A percentile compares a stretch with the other conserved stretches of the same genome.
phyloP scores from a whole-genome alignment of 2,113 vertebrate genomes.

The Cyphomyrus plagiostoma region DNA sequence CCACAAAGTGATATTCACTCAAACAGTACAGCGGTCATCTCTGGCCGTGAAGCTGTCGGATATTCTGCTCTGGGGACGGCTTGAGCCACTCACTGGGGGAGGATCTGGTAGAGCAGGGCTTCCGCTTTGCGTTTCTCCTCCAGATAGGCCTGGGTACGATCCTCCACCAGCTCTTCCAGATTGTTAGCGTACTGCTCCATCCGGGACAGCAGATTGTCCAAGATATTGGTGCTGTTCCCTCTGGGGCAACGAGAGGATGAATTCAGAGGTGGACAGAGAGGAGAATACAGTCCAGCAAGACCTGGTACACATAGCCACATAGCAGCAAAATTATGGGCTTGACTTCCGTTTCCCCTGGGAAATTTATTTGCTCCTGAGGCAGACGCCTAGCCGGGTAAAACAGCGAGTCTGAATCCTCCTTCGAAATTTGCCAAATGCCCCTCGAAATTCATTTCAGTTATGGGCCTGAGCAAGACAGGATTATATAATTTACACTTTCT shows the following conservation, averaged over 20 bases:
- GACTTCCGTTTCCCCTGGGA: background rate
- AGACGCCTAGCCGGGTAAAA: background rate
- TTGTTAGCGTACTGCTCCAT: constrained; percentile 98
- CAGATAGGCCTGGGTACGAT: constrained; percentile 85
- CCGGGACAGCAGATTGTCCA: constrained; percentile 84
- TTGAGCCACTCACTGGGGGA: constrained; percentile 77
- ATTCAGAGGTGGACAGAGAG: background rate
- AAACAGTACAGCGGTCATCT: background rate
- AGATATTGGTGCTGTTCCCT: constrained; percentile 81
- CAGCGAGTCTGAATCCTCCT: background rate
- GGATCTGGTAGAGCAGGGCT: constrained; percentile 88
- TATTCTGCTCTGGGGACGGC: background rate
- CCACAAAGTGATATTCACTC: background rate
- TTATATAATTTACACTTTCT: background rate
- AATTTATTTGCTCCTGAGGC: background rate
- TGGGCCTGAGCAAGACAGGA: background rate
- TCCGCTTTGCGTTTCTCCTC: constrained; percentile 92
- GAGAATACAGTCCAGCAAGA: background rate
- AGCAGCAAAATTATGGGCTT: background rate
- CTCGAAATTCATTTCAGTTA: background rate
- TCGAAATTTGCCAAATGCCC: background rate
- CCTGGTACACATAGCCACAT: background rate
- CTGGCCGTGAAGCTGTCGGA: background rate
- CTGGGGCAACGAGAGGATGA: constrained; percentile 45
- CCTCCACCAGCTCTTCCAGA: constrained; percentile 91